Evolutionary conservation across 2,888 invertebrate genomes (phyloP).

Genomic region (Xanthia togata): DNA sequence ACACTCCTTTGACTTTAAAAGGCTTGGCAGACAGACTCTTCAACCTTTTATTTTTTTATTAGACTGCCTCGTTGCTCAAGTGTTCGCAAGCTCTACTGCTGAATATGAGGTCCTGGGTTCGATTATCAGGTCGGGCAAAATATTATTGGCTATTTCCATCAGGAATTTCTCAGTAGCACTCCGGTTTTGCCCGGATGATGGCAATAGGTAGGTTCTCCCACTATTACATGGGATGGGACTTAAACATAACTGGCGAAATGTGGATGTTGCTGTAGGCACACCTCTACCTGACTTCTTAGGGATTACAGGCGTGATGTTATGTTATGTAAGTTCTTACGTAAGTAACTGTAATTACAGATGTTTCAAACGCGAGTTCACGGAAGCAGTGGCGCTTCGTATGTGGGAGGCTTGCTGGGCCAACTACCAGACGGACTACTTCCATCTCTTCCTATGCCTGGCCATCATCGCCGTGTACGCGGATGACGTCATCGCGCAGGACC

Average conservation of each 20-base stretch:
- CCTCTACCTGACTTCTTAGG: neutral
- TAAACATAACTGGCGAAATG: neutral
- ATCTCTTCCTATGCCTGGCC: conserved; percentile 97
- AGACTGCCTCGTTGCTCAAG: neutral
- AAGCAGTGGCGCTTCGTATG: conserved; percentile 96
- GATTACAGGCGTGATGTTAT: neutral
- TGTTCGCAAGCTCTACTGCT: neutral
- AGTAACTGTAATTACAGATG: conserved; percentile 90
- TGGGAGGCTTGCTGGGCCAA: conserved; percentile 99
- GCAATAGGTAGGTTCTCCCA: neutral
- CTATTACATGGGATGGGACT: neutral
- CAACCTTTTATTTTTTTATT: neutral
- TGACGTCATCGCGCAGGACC: conserved; percentile 97
- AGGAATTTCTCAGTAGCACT: neutral
- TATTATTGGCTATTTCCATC: neutral
- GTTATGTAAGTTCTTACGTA: neutral
- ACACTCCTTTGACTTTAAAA: neutral
- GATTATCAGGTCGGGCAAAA: neutral
- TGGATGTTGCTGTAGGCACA: neutral
- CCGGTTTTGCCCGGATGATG: no score
- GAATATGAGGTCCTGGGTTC: no score
- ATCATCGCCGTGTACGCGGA: conserved; percentile 98
- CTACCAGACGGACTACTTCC: conserved; percentile 98
- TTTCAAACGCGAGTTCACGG: conserved; percentile 97
- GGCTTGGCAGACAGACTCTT: neutral